These are phyloP conservation scores for Cromileptes altivelis DNA, from an alignment of 2,113 vertebrate genomes.

Conservation along the genomic window DNA sequence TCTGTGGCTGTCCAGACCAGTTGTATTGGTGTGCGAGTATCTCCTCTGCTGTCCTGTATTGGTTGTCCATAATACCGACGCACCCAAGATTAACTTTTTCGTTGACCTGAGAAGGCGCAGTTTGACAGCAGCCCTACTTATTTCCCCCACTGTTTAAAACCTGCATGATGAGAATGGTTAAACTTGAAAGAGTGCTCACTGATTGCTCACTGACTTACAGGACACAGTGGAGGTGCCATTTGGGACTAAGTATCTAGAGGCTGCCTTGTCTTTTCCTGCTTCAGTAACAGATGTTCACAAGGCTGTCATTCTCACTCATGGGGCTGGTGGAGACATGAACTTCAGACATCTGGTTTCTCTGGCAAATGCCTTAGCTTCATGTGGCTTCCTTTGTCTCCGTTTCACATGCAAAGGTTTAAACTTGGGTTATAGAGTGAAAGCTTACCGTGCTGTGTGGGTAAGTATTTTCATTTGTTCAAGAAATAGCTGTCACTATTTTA, in stretches of 20 bases:
- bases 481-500: background rate
- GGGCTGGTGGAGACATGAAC: constrained; percentile 95
- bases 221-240: constrained; percentile 90
- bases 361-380: constrained; percentile 82
- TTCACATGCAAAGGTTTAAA: constrained; percentile 97
- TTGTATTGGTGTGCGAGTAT: too few relatives aligned
- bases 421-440: constrained; percentile 88
- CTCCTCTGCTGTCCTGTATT: too few relatives aligned
- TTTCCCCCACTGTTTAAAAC: background rate
- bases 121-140: too few relatives aligned
- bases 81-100: too few relatives aligned
- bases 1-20: too few relatives aligned
- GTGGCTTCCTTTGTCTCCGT: constrained; percentile 88
- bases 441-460: constrained; percentile 91
- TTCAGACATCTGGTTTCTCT: constrained; percentile 89
- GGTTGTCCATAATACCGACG: too few relatives aligned
- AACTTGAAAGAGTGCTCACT: background rate
- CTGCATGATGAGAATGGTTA: background rate
- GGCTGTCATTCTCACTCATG: constrained; percentile 91
- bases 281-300: constrained; percentile 48
- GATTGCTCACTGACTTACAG: constrained; percentile 72
- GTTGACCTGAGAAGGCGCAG: too few relatives aligned
- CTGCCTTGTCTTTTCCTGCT: constrained; percentile 85
- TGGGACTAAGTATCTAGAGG: constrained; percentile 88
- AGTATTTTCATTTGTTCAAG: constrained; percentile 39